These are phyloP conservation scores for Sarcophaga subvicina DNA, from an alignment of 2,888 invertebrate species.

Conservation along the genomic window DNA sequence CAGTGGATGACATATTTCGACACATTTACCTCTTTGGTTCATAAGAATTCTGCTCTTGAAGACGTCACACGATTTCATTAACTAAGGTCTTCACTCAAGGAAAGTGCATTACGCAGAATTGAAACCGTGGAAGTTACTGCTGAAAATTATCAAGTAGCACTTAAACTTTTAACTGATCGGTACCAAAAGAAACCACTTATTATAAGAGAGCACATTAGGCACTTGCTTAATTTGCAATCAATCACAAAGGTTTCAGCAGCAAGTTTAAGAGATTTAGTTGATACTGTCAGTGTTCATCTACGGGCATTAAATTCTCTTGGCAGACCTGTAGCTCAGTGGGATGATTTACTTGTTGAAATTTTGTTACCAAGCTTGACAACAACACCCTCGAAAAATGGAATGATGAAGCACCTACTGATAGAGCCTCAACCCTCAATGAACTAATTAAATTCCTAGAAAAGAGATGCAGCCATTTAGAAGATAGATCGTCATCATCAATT, in stretches of 20 bases:
- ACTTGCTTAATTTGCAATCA: slow-evolving; percentile 29
- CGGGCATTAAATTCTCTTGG: slow-evolving; percentile 25
- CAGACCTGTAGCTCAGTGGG: slow-evolving; percentile 40
- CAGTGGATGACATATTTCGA: slow-evolving; percentile 45
- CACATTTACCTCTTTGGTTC: slow-evolving; percentile 40
- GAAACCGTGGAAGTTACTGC: slow-evolving; percentile 37
- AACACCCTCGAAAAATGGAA: slow-evolving; percentile 33
- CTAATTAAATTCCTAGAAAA: neutral
- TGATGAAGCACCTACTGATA: slow-evolving; percentile 27
- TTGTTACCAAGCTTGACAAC: slow-evolving; percentile 29
- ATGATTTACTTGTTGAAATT: slow-evolving; percentile 42
- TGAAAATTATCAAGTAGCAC: slow-evolving; percentile 31
- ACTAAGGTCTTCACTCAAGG: neutral
- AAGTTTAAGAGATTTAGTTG: neutral
- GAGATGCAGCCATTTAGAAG: neutral
- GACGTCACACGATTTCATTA: slow-evolving; percentile 25
- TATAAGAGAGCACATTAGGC: slow-evolving; percentile 28
- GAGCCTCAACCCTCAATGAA: slow-evolving; percentile 9
- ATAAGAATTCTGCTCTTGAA: slow-evolving; percentile 33
- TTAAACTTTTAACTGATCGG: neutral
- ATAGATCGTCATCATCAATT: no score
- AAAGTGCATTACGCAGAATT: slow-evolving; percentile 31
- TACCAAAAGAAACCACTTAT: slow-evolving; percentile 33
- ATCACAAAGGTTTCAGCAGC: slow-evolving; percentile 15
- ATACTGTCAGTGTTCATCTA: slow-evolving; percentile 6